Evolutionary conservation across 2,797 vertebrate genomes (phyloP).

Genomic region (Bryconaethiops microstoma): DNA sequence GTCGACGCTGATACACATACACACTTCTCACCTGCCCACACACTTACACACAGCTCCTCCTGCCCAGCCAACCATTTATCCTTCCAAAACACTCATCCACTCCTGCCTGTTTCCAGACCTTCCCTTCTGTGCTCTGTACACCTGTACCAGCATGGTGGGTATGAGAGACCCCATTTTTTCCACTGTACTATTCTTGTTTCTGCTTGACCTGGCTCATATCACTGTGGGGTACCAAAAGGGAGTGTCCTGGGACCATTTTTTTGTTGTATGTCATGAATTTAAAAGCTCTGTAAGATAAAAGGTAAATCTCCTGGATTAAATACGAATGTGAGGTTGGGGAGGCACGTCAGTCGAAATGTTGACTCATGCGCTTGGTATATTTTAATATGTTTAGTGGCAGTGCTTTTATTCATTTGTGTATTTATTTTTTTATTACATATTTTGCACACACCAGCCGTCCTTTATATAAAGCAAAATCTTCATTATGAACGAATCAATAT

Average conservation of each 20-base stretch:
- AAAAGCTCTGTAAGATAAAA: not conserved
- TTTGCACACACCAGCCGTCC: too few relatives aligned
- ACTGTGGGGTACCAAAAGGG: not conserved
- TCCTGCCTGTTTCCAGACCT: slow-evolving; percentile 61
- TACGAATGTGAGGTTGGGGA: not conserved
- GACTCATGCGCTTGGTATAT: too few relatives aligned
- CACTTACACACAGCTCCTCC: slow-evolving; percentile 63
- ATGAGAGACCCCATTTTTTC: slow-evolving; percentile 50
- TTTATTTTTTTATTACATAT: too few relatives aligned
- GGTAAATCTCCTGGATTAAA: not conserved
- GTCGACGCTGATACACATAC: slow-evolving; percentile 56
- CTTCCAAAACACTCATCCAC: slow-evolving; percentile 65
- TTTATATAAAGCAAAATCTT: too few relatives aligned
- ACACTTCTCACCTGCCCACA: slow-evolving; percentile 51
- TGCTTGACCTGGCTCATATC: slow-evolving; percentile 39
- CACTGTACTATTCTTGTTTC: slow-evolving; percentile 62
- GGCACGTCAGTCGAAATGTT: too few relatives aligned
- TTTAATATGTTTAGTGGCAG: too few relatives aligned
- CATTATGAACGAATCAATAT: too few relatives aligned
- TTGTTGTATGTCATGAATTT: not conserved
- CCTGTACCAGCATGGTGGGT: slow-evolving; percentile 19
- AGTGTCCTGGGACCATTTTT: not conserved
- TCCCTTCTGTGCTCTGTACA: slow-evolving; percentile 25
- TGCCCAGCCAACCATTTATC: slow-evolving; percentile 43
- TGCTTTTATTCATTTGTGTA: too few relatives aligned